Base-by-base conservation (phyloP, 2,888 invertebrate species). In the Hermaeophaga mercurialis region DNA sequence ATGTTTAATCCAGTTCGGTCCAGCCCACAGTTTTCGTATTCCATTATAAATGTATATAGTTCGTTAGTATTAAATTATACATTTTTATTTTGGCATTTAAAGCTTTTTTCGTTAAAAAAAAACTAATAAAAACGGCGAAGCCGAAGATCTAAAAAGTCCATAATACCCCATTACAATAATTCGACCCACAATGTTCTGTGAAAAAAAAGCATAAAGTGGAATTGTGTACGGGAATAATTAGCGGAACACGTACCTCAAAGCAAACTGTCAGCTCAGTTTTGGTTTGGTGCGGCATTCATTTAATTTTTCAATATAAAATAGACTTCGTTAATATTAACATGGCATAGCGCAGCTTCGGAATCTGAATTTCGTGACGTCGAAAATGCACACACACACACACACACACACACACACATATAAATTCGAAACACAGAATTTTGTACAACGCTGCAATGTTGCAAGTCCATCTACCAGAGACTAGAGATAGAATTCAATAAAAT, bases 231-330 rank as follows among this genome's bases (percentile, higher is more conserved):
- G 44, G 48, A 53, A 45, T 58, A 54, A 54, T 54, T 58, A 54
- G 48, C 49, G 38, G 45, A 49, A 36, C 58, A 58, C 47, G 45
- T 54, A 55, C 48, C 52, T 56, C 55, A 60, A 61, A 56, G 55
- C 55, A 61, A 61, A 61, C 49, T 54, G 58, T 41, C 60, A 57
- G 54, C 50, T 49, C 45, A 56, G 57, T 56, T 57, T 54, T 50
- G 59, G 59, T 56, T 54, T 53, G n/a, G 52, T 47, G 56, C 39
- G 56, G 53, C 59, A 54, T 64, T 66, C 67, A 67, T 67, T 67
- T 64, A 66, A 67, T 67, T 67, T 67, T 69, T 66, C 65, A 65
- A 69, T 69, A 67, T 67, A 64, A 62, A 67, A 67, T 69, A 66
- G 66, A 67, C 66, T 66, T 64, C 61, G 67, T 66, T 65, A 69